Conservation (phyloP, 2,797 vertebrate species). For the Gallinago solitaria region DNA sequence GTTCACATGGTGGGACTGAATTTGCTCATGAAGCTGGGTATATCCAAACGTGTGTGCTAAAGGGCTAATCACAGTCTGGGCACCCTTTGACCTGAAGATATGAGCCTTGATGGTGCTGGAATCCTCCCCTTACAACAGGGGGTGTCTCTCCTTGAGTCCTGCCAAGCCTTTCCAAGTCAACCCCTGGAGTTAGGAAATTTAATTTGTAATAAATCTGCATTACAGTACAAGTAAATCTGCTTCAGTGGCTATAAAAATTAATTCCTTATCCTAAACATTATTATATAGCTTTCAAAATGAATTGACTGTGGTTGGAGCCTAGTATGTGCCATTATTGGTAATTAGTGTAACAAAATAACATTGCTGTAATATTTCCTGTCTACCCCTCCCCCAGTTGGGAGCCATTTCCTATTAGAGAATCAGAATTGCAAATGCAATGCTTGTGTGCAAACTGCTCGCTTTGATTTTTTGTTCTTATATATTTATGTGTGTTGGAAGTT, state of each 20-base stretch:
- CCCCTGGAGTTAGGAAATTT: slow-evolving; percentile 26
- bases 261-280: slow-evolving; percentile 74
- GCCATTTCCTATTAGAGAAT: slow-evolving; percentile 6
- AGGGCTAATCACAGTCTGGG: background rate
- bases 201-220: slow-evolving; percentile 70
- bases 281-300: slow-evolving; percentile 72
- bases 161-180: background rate
- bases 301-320: slow-evolving; percentile 54
- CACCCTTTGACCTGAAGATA: background rate
- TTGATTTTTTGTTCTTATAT: background rate
- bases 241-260: slow-evolving; percentile 71
- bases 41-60: accelerated
- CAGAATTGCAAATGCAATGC: slow-evolving; percentile 2
- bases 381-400: slow-evolving; percentile 17
- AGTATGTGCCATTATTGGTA: slow-evolving; percentile 65
- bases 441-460: background rate
- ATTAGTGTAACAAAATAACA: slow-evolving; percentile 69
- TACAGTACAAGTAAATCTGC: slow-evolving; percentile 51
- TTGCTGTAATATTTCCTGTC: slow-evolving; percentile 34
- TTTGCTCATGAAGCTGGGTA: background rate
- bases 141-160: background rate
- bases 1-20: background rate
- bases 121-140: background rate
- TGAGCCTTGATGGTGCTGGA: background rate
- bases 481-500: background rate